phyloP scores from a whole-genome alignment of 1,140 invertebrate species.

The Zaprionus davidi region DNA sequence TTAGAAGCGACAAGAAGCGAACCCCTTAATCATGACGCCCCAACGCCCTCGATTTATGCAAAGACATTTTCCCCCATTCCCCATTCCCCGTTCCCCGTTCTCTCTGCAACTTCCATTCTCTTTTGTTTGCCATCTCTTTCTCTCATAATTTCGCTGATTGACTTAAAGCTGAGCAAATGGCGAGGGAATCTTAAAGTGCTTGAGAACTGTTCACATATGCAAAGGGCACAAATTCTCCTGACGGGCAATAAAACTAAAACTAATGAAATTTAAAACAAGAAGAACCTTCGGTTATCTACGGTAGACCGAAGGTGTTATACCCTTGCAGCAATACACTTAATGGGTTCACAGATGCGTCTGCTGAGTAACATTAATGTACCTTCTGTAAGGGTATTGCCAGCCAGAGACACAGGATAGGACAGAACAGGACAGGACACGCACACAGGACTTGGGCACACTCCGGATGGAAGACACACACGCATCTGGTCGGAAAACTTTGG shows the following conservation, averaged over 20 bases:
- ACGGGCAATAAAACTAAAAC: slow-evolving; percentile 68
- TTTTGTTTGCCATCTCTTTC: neutral
- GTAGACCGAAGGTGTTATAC: neutral
- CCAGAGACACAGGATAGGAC: slow-evolving; percentile 9
- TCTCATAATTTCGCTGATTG: slow-evolving; percentile 6
- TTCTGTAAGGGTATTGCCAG: slow-evolving; percentile 27
- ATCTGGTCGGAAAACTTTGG: slow-evolving; percentile 37
- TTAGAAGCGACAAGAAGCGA: slow-evolving; percentile 73
- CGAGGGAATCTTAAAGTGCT: slow-evolving; percentile 36
- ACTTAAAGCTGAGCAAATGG: slow-evolving; percentile 5
- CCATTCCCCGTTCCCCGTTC: neutral
- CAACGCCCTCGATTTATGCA: slow-evolving; percentile 66
- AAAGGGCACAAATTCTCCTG: slow-evolving; percentile 52
- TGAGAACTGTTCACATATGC: slow-evolving; percentile 1
- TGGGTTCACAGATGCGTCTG: neutral
- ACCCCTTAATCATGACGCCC: slow-evolving; percentile 78
- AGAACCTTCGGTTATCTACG: neutral
- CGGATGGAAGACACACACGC: neutral
- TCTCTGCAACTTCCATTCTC: neutral
- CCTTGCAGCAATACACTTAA: neutral
- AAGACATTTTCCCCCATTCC: slow-evolving; percentile 38
- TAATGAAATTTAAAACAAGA: slow-evolving; percentile 74
- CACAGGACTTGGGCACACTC: slow-evolving; percentile 4
- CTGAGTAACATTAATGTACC: neutral
- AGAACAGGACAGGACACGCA: neutral